Evolutionary conservation across 1,140 invertebrate species (phyloP).

Genomic region (Lepidurus couesii): DNA sequence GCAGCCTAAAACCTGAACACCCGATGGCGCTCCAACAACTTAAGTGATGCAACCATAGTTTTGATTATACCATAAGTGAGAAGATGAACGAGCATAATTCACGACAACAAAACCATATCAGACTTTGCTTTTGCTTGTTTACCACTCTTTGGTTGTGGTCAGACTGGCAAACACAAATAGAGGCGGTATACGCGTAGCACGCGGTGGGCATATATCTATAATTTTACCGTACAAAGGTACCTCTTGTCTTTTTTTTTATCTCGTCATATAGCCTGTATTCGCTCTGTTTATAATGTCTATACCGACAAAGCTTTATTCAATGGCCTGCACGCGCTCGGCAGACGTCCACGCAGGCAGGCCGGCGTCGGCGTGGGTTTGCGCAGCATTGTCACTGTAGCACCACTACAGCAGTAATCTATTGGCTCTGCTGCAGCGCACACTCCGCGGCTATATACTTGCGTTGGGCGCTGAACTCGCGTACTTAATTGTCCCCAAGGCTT

Average conservation of each 20-base stretch:
- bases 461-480: neutral
- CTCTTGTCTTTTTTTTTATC: conserved; percentile 13
- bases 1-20: no score
- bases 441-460: neutral
- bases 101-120: no score
- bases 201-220: neutral
- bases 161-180: no score
- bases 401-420: conserved; percentile 12
- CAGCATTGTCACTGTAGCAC: neutral
- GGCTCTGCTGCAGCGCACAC: conserved; percentile 12
- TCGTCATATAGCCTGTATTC: neutral
- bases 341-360: conserved; percentile 6
- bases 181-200: neutral
- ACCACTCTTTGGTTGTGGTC: no score
- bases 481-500: neutral
- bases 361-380: neutral
- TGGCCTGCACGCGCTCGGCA: neutral
- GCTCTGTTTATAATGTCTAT: neutral
- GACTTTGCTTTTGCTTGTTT: no score
- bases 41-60: no score
- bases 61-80: no score
- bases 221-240: neutral
- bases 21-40: no score
- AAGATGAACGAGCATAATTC: no score
- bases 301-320: neutral